Percentiles rank a stretch among this genome's conserved stretches.
These are phyloP conservation scores for Phalacrocorax brasilianus DNA, from an alignment of 2,113 vertebrate species.

Conservation along the genomic window DNA sequence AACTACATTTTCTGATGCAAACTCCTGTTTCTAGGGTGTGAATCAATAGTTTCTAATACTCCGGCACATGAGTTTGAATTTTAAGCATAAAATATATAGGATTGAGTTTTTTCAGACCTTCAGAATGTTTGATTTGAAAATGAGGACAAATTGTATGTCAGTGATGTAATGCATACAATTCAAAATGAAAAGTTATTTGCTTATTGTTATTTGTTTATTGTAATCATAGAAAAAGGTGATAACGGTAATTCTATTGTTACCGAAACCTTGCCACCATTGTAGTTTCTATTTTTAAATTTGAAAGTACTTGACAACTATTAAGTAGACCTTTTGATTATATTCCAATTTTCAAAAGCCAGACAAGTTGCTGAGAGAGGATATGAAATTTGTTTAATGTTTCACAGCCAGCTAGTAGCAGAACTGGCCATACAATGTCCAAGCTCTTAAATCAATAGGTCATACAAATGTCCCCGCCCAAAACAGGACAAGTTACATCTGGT, in stretches of 20 bases:
- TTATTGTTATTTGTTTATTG: neutral
- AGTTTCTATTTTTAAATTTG: neutral
- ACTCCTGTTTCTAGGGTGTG: conserved; percentile 27
- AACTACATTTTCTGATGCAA: conserved; percentile 34
- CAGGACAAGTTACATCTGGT: neutral
- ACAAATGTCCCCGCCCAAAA: neutral
- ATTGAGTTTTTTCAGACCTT: neutral
- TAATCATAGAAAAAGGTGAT: neutral
- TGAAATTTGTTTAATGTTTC: neutral
- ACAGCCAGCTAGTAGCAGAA: neutral
- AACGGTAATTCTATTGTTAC: neutral
- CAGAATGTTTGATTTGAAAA: neutral
- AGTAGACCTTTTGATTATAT: neutral
- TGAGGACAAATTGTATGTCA: neutral
- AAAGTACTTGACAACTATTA: neutral
- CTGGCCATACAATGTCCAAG: neutral
- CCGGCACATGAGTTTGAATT: conserved; percentile 28
- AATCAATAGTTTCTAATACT: conserved; percentile 35
- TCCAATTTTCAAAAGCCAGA: neutral
- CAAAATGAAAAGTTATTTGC: neutral
- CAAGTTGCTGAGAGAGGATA: neutral
- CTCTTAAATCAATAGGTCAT: neutral
- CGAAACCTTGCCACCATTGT: neutral
- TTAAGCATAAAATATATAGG: conserved; percentile 14
- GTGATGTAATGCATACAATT: neutral